Evolutionary conservation across 1,140 invertebrate genomes (phyloP).

Genomic region (Psix sp.): DNA sequence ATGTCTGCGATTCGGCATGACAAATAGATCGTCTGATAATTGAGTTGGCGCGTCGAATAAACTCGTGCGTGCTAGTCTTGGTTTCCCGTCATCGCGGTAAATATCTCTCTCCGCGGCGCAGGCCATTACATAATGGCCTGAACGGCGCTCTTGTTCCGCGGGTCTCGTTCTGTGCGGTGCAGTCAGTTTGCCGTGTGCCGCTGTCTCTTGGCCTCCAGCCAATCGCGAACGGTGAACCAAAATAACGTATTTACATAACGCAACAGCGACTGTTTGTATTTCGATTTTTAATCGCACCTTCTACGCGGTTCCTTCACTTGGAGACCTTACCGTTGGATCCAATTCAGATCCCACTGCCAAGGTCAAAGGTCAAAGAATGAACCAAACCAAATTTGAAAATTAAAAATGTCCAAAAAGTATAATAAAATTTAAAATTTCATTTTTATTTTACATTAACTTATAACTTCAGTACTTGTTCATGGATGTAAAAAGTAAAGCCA

Average conservation of each 20-base stretch:
- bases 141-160: constrained; percentile 64
- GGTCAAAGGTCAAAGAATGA: no score
- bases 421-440: no score
- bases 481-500: no score
- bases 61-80: constrained; percentile 32
- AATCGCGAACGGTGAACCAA: constrained; percentile 68
- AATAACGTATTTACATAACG: constrained; percentile 75
- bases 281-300: constrained; percentile 14
- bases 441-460: no score
- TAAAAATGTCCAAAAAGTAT: no score
- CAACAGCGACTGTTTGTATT: constrained; percentile 46
- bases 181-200: constrained; percentile 68
- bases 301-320: no score
- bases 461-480: no score
- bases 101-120: constrained; percentile 59
- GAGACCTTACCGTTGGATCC: background rate
- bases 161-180: constrained; percentile 68
- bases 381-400: no score
- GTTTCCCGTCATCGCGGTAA: constrained; percentile 56
- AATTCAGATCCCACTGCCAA: background rate
- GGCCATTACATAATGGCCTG: constrained; percentile 69
- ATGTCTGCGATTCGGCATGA: constrained; percentile 39
- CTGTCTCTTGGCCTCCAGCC: constrained; percentile 65
- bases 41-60: constrained; percentile 30
- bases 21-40: constrained; percentile 62